Percentiles rank a stretch among this genome's conserved stretches.
These are phyloP conservation scores for Camptogramma bilineatum DNA, from an alignment of 2,888 invertebrate species.

Conservation along the genomic window DNA sequence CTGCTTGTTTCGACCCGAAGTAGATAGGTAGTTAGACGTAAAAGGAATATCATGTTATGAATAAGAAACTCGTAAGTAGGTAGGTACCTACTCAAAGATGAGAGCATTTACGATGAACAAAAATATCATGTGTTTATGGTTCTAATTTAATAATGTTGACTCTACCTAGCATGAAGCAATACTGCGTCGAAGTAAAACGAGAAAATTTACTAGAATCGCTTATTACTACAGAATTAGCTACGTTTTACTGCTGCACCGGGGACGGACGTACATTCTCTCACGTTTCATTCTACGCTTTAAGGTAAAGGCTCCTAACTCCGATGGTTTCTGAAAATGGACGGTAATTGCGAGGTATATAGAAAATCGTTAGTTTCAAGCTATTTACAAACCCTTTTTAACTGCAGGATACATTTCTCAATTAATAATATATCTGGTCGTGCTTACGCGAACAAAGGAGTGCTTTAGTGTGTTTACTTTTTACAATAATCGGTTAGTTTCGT, in stretches of 20 bases:
- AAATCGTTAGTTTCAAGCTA: too few relatives aligned
- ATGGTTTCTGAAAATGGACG: too few relatives aligned
- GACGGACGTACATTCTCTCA: slow-evolving; percentile 32
- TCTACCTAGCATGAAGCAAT: not conserved
- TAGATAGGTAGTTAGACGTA: not conserved
- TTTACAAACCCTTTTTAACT: too few relatives aligned
- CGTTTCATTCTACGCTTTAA: slow-evolving; percentile 16
- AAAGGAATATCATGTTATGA: not conserved
- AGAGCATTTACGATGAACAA: not conserved
- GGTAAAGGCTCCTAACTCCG: too few relatives aligned
- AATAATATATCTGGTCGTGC: too few relatives aligned
- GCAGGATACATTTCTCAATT: too few relatives aligned
- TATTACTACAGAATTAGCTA: slow-evolving; percentile 24
- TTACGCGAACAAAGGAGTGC: too few relatives aligned
- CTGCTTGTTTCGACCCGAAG: not conserved
- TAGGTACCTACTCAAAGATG: not conserved
- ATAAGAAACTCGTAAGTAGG: not conserved
- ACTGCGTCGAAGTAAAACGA: not conserved
- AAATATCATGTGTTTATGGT: not conserved
- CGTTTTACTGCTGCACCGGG: slow-evolving; percentile 15
- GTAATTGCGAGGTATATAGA: too few relatives aligned
- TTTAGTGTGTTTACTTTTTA: too few relatives aligned
- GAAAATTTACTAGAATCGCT: slow-evolving; percentile 20
- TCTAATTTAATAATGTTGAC: not conserved
- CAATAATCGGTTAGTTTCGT: too few relatives aligned